Evolutionary conservation across 2,113 vertebrate genomes (phyloP).

Genomic region (Megaptera novaeangliae): DNA sequence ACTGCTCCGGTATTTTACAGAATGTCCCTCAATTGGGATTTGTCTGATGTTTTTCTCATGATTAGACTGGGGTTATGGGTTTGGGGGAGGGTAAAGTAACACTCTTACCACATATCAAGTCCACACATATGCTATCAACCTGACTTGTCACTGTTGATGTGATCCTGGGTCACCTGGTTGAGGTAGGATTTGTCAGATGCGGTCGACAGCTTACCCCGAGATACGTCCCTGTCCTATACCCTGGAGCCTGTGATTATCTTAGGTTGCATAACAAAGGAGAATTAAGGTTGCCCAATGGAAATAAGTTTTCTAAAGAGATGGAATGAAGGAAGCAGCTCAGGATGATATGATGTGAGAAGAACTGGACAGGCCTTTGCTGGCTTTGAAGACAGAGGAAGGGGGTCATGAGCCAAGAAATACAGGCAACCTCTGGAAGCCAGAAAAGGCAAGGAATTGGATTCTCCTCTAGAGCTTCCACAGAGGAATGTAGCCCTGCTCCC

Average conservation of each 20-base stretch:
- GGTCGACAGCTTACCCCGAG: neutral
- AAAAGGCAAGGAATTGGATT: neutral
- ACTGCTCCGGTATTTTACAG: neutral
- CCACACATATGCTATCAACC: accelerated
- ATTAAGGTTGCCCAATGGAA: neutral
- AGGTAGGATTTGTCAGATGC: neutral
- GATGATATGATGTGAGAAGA: neutral
- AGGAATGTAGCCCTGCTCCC: neutral
- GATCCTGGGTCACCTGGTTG: too few species aligned
- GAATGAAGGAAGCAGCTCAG: neutral
- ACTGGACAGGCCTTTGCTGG: too few species aligned
- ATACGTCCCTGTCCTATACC: neutral
- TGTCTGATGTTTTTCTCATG: neutral
- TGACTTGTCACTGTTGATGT: neutral
- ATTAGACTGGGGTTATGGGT: neutral
- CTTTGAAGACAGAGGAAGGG: neutral
- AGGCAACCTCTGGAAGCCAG: neutral
- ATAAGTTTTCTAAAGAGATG: neutral
- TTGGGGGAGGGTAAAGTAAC: neutral
- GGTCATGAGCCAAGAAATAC: neutral
- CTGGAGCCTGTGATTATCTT: neutral
- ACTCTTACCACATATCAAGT: neutral
- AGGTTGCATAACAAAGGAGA: neutral
- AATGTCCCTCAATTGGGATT: neutral
- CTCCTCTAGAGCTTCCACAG: neutral